phyloP scores from a whole-genome alignment of 2,888 invertebrate species.

The Drosophila macrospina region DNA sequence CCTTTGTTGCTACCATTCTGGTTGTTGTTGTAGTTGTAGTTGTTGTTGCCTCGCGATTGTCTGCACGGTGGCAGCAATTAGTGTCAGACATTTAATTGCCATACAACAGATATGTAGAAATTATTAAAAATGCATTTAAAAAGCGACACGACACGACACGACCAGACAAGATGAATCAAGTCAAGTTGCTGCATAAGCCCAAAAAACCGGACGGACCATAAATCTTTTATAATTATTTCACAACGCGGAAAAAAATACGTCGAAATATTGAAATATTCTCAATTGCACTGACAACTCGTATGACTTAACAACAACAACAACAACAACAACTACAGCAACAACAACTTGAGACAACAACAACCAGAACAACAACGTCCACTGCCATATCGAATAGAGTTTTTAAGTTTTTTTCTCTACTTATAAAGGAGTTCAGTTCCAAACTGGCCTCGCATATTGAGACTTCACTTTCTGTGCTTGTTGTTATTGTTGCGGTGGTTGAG shows the following conservation, averaged over 20 bases:
- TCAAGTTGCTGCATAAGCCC: conserved; percentile 15
- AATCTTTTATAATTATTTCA: conserved; percentile 51
- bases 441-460: conserved; percentile 45
- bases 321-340: conserved; percentile 7
- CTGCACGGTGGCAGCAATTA: conserved; percentile 78
- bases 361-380: conserved; percentile 1
- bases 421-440: conserved; percentile 18
- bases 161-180: conserved; percentile 14
- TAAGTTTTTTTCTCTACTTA: background rate
- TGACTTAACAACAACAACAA: conserved; percentile 15
- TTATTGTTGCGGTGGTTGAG: background rate
- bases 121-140: conserved; percentile 57
- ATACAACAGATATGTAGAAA: conserved; percentile 52
- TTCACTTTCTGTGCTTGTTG: conserved; percentile 21
- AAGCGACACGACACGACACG: conserved; percentile 15
- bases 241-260: conserved; percentile 43
- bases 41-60: conserved; percentile 26
- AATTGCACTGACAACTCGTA: conserved; percentile 28
- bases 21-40: conserved; percentile 1
- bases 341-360: background rate
- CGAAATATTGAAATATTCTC: conserved; percentile 33
- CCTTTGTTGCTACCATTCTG: background rate
- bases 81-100: conserved; percentile 64
- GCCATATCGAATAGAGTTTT: conserved; percentile 14
- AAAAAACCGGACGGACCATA: conserved; percentile 43